Percentiles rank a stretch among this genome's conserved stretches.
Conservation (phyloP, 2,797 vertebrate genomes). For the Benthosema pterotum region DNA sequence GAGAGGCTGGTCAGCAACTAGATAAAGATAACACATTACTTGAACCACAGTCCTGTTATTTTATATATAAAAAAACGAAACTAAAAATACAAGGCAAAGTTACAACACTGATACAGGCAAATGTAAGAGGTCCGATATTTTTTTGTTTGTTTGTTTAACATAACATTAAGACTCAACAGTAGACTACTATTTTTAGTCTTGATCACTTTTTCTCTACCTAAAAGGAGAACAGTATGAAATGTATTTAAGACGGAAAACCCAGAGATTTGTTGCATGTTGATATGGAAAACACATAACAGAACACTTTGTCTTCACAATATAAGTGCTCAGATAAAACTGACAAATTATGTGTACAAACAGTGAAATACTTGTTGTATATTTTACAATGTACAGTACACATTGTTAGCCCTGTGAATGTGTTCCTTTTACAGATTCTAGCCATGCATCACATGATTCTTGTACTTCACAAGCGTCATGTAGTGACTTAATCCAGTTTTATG, state of each 20-base stretch:
- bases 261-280: background rate
- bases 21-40: background rate
- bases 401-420: too few relatives aligned
- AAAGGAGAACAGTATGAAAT: background rate
- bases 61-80: too few relatives aligned
- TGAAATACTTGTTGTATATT: too few relatives aligned
- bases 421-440: too few relatives aligned
- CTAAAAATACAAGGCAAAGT: constrained; percentile 5
- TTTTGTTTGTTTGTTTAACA: background rate
- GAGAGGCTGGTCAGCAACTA: too few relatives aligned
- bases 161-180: background rate
- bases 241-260: too few relatives aligned
- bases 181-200: background rate
- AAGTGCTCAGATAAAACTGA: constrained; percentile 3
- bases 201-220: background rate
- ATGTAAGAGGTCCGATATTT: background rate
- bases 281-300: background rate
- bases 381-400: too few relatives aligned
- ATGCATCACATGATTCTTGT: too few relatives aligned
- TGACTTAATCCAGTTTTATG: too few relatives aligned
- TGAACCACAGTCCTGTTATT: background rate
- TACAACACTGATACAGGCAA: background rate
- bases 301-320: constrained; percentile 3
- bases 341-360: too few relatives aligned
- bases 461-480: too few relatives aligned